Evolutionary conservation across 2,113 vertebrate genomes (phyloP).

Genomic region (Colossoma macropomum): DNA sequence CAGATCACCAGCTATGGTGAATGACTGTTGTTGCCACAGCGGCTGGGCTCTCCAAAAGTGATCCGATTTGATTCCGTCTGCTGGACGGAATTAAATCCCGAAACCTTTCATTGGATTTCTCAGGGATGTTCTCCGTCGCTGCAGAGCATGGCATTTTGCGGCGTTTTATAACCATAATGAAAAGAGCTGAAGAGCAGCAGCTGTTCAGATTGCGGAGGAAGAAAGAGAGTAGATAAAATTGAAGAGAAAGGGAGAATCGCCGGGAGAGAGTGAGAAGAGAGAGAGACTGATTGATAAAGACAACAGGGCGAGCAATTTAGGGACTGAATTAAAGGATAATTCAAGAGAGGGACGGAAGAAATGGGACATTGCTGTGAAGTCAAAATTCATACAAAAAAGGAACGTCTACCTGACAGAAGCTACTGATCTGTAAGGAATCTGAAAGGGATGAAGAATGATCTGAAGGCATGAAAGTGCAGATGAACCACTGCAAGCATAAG

Average conservation of each 20-base stretch:
- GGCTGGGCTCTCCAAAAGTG: neutral
- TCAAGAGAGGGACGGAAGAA: neutral
- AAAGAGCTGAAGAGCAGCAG: constrained; percentile 4
- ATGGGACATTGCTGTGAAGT: neutral
- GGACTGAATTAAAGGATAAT: neutral
- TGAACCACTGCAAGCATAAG: too few relatives aligned
- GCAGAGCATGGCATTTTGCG: neutral
- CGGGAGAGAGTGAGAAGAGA: neutral
- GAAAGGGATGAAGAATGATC: too few relatives aligned
- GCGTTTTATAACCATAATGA: constrained; percentile 1
- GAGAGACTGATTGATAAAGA: constrained; percentile 30
- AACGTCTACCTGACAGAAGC: neutral
- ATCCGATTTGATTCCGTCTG: neutral
- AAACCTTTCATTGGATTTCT: neutral
- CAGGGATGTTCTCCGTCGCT: constrained; percentile 12
- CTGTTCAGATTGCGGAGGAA: neutral
- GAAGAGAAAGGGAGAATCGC: neutral
- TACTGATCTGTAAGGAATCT: too few relatives aligned
- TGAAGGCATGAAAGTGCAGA: too few relatives aligned
- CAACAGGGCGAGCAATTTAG: neutral
- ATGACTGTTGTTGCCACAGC: neutral
- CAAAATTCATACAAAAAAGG: neutral
- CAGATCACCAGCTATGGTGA: neutral
- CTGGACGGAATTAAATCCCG: neutral
- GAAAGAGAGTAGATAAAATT: constrained; percentile 22